These are phyloP conservation scores for Psix sp. DNA, from an alignment of 1,140 invertebrate genomes.

Conservation along the genomic window DNA sequence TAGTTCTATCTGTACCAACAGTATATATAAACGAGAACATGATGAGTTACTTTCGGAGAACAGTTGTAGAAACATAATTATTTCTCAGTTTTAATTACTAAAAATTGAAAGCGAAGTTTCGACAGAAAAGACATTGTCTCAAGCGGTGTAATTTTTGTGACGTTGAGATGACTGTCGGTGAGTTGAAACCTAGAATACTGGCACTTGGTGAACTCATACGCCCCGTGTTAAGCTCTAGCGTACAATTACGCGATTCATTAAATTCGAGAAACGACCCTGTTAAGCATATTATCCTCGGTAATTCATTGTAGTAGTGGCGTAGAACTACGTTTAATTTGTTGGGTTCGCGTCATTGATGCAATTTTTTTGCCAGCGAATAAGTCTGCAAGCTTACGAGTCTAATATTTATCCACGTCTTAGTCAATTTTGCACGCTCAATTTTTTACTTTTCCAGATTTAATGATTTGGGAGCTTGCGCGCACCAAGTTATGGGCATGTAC, in stretches of 20 bases:
- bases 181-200: constrained; percentile 9
- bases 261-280: constrained; percentile 25
- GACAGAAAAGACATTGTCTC: no score
- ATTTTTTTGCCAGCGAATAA: constrained; percentile 1
- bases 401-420: constrained; percentile 16
- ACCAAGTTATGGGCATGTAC: constrained; percentile 24
- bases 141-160: no score
- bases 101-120: no score
- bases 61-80: no score
- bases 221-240: constrained; percentile 11
- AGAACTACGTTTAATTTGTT: constrained; percentile 13
- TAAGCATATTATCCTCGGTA: constrained; percentile 13
- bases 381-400: background rate
- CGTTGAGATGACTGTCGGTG: no score
- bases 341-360: constrained; percentile 4
- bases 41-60: no score
- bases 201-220: constrained; percentile 7
- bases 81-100: no score
- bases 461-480: constrained; percentile 16
- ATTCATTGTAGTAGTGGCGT: constrained; percentile 10
- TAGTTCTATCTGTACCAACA: no score
- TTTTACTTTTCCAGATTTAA: constrained; percentile 35
- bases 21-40: no score
- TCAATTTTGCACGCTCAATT: constrained; percentile 16
- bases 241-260: constrained; percentile 30